Conservation (phyloP, 2,888 invertebrate genomes). For the Drosophila yooni region DNA sequence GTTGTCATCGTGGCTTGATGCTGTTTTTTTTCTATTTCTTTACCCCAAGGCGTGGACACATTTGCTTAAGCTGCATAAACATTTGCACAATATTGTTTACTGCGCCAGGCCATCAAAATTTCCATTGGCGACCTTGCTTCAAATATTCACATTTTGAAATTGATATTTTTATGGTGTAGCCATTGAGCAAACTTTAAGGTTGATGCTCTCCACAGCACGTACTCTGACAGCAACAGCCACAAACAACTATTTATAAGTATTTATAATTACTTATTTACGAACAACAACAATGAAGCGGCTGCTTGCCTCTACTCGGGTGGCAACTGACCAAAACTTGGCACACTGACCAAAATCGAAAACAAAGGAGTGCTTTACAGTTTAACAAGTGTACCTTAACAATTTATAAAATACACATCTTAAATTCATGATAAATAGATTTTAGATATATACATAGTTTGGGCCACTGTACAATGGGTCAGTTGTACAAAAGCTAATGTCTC, state of each 20-base stretch:
- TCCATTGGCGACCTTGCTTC: constrained; percentile 50
- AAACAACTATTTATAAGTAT: constrained; percentile 36
- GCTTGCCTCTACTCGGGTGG: constrained; percentile 18
- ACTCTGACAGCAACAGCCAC: constrained; percentile 17
- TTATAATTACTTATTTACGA: constrained; percentile 37
- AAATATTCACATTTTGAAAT: constrained; percentile 44
- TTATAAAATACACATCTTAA: not conserved
- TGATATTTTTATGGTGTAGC: constrained; percentile 21
- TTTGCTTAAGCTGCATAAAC: constrained; percentile 51
- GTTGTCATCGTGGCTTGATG: constrained; percentile 42
- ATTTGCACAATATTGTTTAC: constrained; percentile 52
- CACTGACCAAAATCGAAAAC: constrained; percentile 24
- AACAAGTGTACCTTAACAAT: not conserved
- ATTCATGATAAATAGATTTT: not conserved
- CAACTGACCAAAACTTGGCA: constrained; percentile 17
- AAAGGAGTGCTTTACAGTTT: not conserved
- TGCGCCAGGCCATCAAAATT: constrained; percentile 21
- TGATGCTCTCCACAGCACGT: constrained; percentile 54
- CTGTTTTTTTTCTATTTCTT: constrained; percentile 16
- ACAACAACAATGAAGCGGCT: constrained; percentile 28
- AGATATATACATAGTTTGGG: not conserved
- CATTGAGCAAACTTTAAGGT: constrained; percentile 46
- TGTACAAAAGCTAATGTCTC: constrained; percentile 23
- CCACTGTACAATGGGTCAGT: constrained; percentile 36
- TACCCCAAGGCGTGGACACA: constrained; percentile 33